Evolutionary conservation across 2,113 vertebrate genomes (phyloP).

Genomic region (Gnathonemus echidnorhynchus): DNA sequence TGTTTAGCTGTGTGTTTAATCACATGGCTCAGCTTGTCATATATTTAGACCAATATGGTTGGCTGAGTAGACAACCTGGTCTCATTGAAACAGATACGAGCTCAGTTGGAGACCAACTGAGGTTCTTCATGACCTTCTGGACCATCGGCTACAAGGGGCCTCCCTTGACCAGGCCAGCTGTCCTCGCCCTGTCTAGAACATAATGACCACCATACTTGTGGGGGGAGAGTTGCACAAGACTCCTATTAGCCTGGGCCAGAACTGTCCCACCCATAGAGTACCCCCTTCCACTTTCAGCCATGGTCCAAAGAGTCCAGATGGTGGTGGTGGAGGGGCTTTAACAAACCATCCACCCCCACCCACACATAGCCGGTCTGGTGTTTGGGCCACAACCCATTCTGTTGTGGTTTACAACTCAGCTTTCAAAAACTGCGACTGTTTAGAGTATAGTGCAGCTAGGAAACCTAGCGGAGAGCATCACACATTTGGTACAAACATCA

Average conservation of each 20-base stretch:
- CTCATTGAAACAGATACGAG: background rate
- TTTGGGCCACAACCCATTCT: background rate
- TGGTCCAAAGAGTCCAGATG: background rate
- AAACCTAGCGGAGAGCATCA: background rate
- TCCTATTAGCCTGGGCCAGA: background rate
- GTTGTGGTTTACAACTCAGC: background rate
- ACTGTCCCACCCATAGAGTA: background rate
- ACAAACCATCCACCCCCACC: background rate
- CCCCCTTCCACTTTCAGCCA: background rate
- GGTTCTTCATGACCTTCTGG: slow-evolving; percentile 4
- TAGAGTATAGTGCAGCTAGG: background rate
- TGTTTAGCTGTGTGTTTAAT: background rate
- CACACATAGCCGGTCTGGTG: background rate
- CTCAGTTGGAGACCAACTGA: background rate
- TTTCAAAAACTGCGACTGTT: background rate
- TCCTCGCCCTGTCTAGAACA: background rate
- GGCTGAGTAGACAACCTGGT: background rate
- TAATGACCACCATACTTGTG: background rate
- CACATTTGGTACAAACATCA: background rate
- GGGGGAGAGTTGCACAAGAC: background rate
- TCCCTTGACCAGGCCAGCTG: slow-evolving; percentile 5
- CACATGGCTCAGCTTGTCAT: background rate
- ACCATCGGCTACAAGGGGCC: background rate
- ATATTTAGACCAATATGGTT: background rate
- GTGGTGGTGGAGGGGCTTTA: background rate